Evolutionary conservation across 2,113 vertebrate genomes (phyloP), one percentile per base, ranked within the genome.

Genomic region (Mobula birostris): DNA sequence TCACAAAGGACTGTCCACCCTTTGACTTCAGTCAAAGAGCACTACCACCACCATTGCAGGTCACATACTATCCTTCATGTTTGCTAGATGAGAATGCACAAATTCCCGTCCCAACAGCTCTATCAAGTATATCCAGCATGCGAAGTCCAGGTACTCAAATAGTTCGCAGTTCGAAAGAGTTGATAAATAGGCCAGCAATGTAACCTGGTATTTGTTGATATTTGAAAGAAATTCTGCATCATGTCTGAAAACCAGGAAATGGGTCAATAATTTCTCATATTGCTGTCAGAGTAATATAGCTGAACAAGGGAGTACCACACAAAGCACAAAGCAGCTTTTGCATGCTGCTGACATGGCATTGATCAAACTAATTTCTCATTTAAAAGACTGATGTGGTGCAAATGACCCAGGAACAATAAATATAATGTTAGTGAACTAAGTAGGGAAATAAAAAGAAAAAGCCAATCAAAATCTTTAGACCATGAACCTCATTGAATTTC

Each of bases 231-330:
- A 74, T 74, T 93, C 36, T 93, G 32, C 36, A 32, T 93, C 56
- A 72, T 27, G 14, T 5, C 21, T 4, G 7, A 40, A 70, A 74
- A 48, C 40, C 12, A n/a, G 66, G n/a, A 70, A 48, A 40, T 27
- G 36, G 58, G 91, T 21, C 91, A 93, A 74, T 92, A 70, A 74
- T 93, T 93, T 93, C 70, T 70, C 66, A 72, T 27, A 70, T 58
- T 70, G 32, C 17, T 40, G 88, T 32, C 63, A 91, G 63, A 72
- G 90, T 40, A 70, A 72, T 92, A 19, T 93, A 19, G 32, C 32
- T n/a, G 19, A 36, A 70, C 32, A 9, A 48, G 19, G 68, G 36
- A 48, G 85, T 27, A 88, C 63, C 58, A 66, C 7, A 29, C 85
- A 88, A 7, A 14, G 29, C 85, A 66, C 29, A 32, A 87, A 88